Conservation (phyloP, 2,113 vertebrate species). For the Carassius auratus region DNA sequence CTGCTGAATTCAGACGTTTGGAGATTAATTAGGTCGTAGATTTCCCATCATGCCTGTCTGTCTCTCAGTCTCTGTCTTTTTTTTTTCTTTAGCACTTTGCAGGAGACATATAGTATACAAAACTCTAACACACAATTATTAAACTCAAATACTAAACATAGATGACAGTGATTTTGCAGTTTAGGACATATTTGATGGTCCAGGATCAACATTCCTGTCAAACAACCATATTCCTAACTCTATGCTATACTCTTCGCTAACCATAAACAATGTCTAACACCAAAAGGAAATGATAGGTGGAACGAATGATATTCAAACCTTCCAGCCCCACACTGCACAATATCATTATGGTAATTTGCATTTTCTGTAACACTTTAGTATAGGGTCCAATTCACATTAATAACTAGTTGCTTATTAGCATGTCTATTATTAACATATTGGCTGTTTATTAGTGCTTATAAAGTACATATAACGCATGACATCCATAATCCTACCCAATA, state of each 20-base stretch:
- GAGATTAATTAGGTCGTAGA: neutral
- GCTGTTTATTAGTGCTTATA: no score
- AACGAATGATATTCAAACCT: neutral
- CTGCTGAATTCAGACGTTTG: constrained; percentile 44
- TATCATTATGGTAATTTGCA: neutral
- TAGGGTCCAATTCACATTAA: no score
- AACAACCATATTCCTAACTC: neutral
- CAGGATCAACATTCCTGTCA: neutral
- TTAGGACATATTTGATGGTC: neutral
- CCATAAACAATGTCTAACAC: neutral
- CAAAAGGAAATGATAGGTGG: neutral
- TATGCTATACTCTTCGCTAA: neutral
- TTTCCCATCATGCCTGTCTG: neutral
- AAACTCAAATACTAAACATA: neutral
- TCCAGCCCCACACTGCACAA: neutral
- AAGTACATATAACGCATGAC: no score
- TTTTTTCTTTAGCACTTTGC: neutral
- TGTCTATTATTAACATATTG: no score
- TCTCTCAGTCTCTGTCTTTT: neutral
- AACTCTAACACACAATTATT: neutral
- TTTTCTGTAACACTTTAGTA: no score
- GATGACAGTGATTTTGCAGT: neutral
- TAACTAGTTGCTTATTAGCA: no score
- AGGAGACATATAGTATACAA: neutral
- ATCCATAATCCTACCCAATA: no score